A percentile compares a stretch with the other conserved stretches of the same genome.
Evolutionary conservation across 53 echinoderm and acorn worm genomes (phyloP).

Genomic region (Astropecten irregularis): DNA sequence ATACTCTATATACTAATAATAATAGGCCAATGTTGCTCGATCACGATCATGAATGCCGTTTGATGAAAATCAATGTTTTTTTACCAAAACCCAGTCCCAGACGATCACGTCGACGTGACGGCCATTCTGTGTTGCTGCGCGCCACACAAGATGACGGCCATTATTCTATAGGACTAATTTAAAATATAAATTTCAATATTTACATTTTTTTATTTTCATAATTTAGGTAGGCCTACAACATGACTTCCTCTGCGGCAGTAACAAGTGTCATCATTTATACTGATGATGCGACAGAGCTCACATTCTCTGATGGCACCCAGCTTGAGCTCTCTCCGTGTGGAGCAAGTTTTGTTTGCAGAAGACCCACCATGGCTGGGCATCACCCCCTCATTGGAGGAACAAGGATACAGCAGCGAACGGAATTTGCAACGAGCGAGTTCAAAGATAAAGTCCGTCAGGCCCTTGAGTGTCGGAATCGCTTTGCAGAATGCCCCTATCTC

Average conservation of each 20-base stretch:
- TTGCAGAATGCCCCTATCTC: conserved; percentile 73
- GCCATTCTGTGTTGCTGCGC: no score
- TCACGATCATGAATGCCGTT: no score
- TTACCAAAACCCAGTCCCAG: no score
- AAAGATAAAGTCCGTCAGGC: conserved; percentile 57
- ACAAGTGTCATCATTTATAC: conserved; percentile 24
- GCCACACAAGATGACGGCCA: no score
- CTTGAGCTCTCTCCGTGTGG: conserved; percentile 82
- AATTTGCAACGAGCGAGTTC: conserved; percentile 66
- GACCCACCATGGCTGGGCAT: neutral
- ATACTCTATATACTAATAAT: no score
- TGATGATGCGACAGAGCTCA: conserved; percentile 67
- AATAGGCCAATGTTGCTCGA: no score
- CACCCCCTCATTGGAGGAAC: neutral
- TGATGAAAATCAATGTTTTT: no score
- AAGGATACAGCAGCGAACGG: conserved; percentile 67
- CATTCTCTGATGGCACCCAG: conserved; percentile 63
- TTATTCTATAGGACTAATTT: no score
- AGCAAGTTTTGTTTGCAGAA: conserved; percentile 62
- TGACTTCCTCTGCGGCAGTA: neutral
- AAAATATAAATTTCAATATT: no score
- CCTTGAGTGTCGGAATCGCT: conserved; percentile 78
- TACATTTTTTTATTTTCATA: no score
- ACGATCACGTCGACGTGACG: no score
- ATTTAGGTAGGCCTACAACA: no score